Base-by-base conservation (phyloP, 2,888 invertebrate species). In the Diarsia brunnea region DNA sequence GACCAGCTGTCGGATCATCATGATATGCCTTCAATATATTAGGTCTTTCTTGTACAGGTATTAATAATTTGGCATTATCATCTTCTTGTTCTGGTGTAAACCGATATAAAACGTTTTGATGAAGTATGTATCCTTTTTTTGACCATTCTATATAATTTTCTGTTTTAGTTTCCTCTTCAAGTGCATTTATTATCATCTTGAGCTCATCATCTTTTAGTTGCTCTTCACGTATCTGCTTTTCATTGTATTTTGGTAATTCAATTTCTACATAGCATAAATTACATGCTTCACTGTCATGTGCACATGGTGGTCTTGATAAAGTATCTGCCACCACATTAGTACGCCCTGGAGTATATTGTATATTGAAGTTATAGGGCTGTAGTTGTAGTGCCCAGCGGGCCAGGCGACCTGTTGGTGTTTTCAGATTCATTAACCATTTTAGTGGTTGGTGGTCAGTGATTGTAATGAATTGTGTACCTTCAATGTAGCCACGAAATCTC, bases 241-340 rank as follows among this genome's bases (percentile, higher is more conserved):
- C 69, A 58, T 58, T 69, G 21, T 45, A 64, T 64, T 31, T 31
- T 31, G 31, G 31, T 31, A 31, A 31, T 31, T 31, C 31, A 31
- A 31, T 31, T 31, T 31, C 24, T 64, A 19, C 24, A 24, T 45
- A 64, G 24, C 43, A 64, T 65, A 31, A 31, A 31, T 31, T 31
- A 31, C 64, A 45, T 45, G 64, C 16, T 45, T 12, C 65, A 31
- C 31, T 31, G 31, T 24, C 45, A 65, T 31, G 31, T 31, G 31
- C 31, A 4, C 19, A 65, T 7, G 60, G 69, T 31, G 58, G 45
- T 14, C 70, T 31, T 38, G 70, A 70, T 49, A 63, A n/a, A 12
- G 51, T 71, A 63, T 71, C 49, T 49, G 61, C 63, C 51, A 70
- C n/a, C 38, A 71, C 43, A 63, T 71, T 71, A 14, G 64, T 71